phyloP scores from a whole-genome alignment of 2,888 invertebrate genomes.

The Sinopyrophorus schimmeli region DNA sequence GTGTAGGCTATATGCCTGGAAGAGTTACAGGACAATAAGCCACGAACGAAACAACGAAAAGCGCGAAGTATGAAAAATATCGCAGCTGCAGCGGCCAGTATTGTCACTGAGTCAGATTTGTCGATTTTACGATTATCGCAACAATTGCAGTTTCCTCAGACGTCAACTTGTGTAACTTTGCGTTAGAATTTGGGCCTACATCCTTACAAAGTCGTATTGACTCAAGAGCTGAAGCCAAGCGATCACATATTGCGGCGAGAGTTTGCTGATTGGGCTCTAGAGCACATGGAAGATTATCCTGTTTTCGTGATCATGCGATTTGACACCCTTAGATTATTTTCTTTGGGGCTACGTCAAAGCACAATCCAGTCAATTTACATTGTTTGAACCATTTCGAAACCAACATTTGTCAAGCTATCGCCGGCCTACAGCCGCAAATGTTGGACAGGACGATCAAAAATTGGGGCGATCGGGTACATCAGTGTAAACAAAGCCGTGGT shows the following conservation, averaged over 20 bases:
- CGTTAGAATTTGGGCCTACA: constrained; percentile 16
- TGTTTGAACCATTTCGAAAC: constrained; percentile 15
- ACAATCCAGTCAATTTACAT: constrained; percentile 1
- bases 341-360: constrained; percentile 3
- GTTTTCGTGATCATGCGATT: background rate
- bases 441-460: constrained; percentile 15
- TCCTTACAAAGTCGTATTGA: constrained; percentile 18
- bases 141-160: constrained; percentile 14
- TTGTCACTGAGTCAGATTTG: constrained; percentile 8
- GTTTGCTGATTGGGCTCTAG: constrained; percentile 9
- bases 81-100: constrained; percentile 18
- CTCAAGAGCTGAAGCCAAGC: constrained; percentile 4
- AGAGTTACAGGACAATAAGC: constrained; percentile 13
- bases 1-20: constrained; percentile 12
- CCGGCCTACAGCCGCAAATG: constrained; percentile 11
- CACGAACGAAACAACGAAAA: constrained; percentile 12
- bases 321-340: background rate
- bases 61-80: constrained; percentile 9
- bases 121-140: constrained; percentile 8
- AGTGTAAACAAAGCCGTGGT: constrained; percentile 12
- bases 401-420: constrained; percentile 20
- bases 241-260: constrained; percentile 2
- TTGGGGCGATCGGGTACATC: constrained; percentile 10
- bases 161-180: constrained; percentile 20
- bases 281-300: constrained; percentile 4